phyloP scores from a whole-genome alignment of 2,888 invertebrate genomes.

The Platycheirus albimanus region DNA sequence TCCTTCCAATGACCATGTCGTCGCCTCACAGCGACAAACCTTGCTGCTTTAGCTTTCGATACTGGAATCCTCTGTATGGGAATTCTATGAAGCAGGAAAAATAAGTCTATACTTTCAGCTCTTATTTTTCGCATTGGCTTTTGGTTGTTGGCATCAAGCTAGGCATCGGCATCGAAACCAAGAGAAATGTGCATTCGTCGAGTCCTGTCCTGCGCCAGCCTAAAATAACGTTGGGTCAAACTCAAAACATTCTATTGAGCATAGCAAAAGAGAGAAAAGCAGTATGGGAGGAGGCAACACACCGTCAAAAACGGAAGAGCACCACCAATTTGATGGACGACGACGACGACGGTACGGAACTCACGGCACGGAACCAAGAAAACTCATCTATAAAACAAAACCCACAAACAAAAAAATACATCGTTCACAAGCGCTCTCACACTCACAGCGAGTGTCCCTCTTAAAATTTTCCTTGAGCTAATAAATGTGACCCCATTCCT shows the following conservation, averaged over 20 bases:
- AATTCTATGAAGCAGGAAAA: slow-evolving; percentile 26
- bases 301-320: slow-evolving; percentile 51
- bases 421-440: slow-evolving; percentile 44
- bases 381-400: too few relatives aligned
- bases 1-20: slow-evolving; percentile 69
- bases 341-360: too few relatives aligned
- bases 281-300: slow-evolving; percentile 7
- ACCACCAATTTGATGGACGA: slow-evolving; percentile 16
- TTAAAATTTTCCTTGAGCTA: slow-evolving; percentile 73
- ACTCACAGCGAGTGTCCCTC: slow-evolving; percentile 44
- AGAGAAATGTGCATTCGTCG: slow-evolving; percentile 28
- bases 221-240: not conserved
- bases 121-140: slow-evolving; percentile 33
- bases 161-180: not conserved
- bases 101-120: slow-evolving; percentile 12
- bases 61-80: slow-evolving; percentile 18
- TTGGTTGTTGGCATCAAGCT: too few relatives aligned
- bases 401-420: not conserved
- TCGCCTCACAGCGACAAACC: slow-evolving; percentile 49
- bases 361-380: slow-evolving; percentile 25
- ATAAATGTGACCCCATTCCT: slow-evolving; percentile 74
- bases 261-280: slow-evolving; percentile 35
- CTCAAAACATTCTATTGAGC: not conserved
- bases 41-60: slow-evolving; percentile 39
- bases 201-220: slow-evolving; percentile 26